Base-by-base conservation (phyloP, 2,113 vertebrate genomes). In the Mastomys natalensis region DNA sequence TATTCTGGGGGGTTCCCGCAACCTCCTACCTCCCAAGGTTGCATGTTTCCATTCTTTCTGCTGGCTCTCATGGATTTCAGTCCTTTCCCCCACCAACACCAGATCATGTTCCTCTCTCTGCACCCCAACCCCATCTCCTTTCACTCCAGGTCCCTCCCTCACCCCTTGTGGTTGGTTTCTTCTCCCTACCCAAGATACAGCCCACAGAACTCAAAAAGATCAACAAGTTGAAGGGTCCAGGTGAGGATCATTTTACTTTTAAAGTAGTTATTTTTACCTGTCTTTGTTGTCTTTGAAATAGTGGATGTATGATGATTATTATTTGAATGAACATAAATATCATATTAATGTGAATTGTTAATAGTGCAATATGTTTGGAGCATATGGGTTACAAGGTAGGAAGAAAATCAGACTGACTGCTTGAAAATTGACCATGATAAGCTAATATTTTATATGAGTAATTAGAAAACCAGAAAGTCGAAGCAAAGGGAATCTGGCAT, bases 341-440 rank as follows among this genome's bases (percentile, higher is more conserved):
- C 62, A 78, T 80, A 93, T 93, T 90, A 90, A 86, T 90, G 80
- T 78, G 13, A 72, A 78, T 80, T 51, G 53, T 80, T 31, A 89
- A 51, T 37, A 45, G 72, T 93, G 82, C 62, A 78, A 73, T 90
- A 89, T 90, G 34, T 62, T 90, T 86, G 34, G 34, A 92, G 48
- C 80, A 93, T 93, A 93, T 86, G 80, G 51, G 40, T 90, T 70
- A 26, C 40, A 64, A 93, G 89, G 3, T 53, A 12, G 91, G 72
- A 93, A 73, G 60, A 93, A 86, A 86, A 80, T 86, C 87, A 73
- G 43, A 55, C 17, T 84, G 77, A 89, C 37, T 55, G 7, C 72
- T 95, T 93, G 53, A 85, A 70, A 78, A 72, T 37, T 80, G 43
- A 90, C 62, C 29, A 7, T 70, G n/a, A 62, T 70, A 78, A 85